phyloP scores from a whole-genome alignment of 2,113 vertebrate species.

The Ranitomeya imitator region DNA sequence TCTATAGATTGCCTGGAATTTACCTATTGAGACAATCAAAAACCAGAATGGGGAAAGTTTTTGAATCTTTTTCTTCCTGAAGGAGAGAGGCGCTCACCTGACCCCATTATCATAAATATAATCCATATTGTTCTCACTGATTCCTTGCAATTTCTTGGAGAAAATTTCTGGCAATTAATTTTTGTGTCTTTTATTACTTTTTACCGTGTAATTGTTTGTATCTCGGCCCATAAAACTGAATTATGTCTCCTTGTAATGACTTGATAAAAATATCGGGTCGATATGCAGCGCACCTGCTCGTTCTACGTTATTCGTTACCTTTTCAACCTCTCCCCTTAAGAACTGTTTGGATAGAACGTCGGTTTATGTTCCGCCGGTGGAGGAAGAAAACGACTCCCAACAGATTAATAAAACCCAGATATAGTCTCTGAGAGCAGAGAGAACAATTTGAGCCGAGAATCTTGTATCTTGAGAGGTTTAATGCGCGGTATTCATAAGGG shows the following conservation, averaged over 20 bases:
- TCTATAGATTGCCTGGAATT: too few species aligned
- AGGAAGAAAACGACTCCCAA: conserved; percentile 1
- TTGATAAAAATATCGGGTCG: not conserved
- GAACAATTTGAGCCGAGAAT: not conserved
- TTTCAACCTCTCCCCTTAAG: not conserved
- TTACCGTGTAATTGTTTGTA: not conserved
- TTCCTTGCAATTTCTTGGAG: too few species aligned
- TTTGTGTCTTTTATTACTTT: not conserved
- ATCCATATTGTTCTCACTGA: too few species aligned
- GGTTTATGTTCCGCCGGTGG: conserved; percentile 27
- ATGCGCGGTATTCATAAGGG: not conserved
- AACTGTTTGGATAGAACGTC: conserved; percentile 15
- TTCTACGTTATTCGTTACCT: not conserved
- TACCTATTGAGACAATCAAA: too few species aligned
- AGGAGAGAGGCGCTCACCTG: too few species aligned
- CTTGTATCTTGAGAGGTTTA: conserved; percentile 15
- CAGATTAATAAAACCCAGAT: conserved; percentile 32
- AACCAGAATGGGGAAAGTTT: too few species aligned
- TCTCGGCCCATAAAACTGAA: not conserved
- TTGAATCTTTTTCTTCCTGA: too few species aligned
- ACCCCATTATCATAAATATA: too few species aligned
- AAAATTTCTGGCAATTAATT: not conserved
- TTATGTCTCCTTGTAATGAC: not conserved
- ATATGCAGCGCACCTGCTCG: not conserved
- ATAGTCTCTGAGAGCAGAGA: not conserved